Evolutionary conservation across 2,113 vertebrate species (phyloP).

Genomic region (Tupaia tana): DNA sequence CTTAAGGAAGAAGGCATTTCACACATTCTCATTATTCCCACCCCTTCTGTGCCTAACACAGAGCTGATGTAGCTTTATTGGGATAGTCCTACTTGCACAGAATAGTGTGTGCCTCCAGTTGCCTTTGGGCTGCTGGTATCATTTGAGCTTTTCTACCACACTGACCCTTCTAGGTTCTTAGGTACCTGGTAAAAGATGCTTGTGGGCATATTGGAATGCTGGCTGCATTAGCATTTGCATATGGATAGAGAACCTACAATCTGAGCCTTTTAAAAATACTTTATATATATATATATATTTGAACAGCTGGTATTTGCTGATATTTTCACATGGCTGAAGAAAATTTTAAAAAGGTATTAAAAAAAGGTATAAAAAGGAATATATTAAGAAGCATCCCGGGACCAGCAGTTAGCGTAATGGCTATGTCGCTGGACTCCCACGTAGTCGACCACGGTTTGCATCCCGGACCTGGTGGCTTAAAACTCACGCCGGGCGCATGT

Average conservation of each 20-base stretch:
- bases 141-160: neutral
- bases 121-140: neutral
- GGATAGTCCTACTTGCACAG: neutral
- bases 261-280: neutral
- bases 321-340: neutral
- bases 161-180: neutral
- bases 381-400: neutral
- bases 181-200: neutral
- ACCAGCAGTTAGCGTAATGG: no score
- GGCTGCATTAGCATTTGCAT: neutral
- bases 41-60: accelerated
- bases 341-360: neutral
- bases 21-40: neutral
- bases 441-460: no score
- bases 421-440: no score
- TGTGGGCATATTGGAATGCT: neutral
- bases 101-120: neutral
- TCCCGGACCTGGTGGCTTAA: no score
- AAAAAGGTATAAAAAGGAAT: neutral
- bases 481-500: no score
- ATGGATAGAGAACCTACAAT: neutral
- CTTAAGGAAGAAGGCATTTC: neutral
- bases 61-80: neutral
- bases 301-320: neutral
- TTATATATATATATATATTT: no score